Conservation (phyloP, 2,888 invertebrate genomes). For the Parnassius orleans region DNA sequence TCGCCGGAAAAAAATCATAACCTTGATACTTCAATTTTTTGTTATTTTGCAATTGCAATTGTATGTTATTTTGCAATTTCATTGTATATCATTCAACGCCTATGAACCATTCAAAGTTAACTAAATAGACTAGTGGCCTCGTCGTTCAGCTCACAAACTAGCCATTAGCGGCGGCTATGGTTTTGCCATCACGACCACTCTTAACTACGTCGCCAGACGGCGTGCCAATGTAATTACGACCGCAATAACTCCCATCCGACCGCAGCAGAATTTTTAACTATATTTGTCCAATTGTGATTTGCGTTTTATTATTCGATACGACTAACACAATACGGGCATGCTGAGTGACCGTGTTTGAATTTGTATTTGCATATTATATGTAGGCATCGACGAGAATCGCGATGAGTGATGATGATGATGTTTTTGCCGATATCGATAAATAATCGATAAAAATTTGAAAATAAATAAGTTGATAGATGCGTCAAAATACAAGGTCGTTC, state of each 20-base stretch:
- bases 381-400: too few species aligned
- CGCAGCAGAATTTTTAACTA: slow-evolving; percentile 15
- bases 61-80: too few species aligned
- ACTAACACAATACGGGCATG: not conserved
- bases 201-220: slow-evolving; percentile 19
- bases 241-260: slow-evolving; percentile 11
- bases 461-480: too few species aligned
- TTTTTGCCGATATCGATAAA: too few species aligned
- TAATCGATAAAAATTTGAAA: too few species aligned
- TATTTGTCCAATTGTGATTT: slow-evolving; percentile 6
- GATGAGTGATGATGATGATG: too few species aligned
- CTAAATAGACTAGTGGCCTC: not conserved
- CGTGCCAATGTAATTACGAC: slow-evolving; percentile 18
- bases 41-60: too few species aligned
- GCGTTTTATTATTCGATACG: not conserved
- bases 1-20: too few species aligned
- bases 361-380: too few species aligned
- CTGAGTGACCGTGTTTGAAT: not conserved
- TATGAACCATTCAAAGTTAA: not conserved
- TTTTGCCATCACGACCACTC: slow-evolving; percentile 15
- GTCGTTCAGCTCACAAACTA: slow-evolving; percentile 5
- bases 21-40: too few species aligned
- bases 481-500: too few species aligned
- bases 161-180: slow-evolving; percentile 15
- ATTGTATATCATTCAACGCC: too few species aligned